These are phyloP conservation scores for Pangasius mekongensis DNA, from an alignment of 2,797 vertebrate genomes.

Conservation along the genomic window DNA sequence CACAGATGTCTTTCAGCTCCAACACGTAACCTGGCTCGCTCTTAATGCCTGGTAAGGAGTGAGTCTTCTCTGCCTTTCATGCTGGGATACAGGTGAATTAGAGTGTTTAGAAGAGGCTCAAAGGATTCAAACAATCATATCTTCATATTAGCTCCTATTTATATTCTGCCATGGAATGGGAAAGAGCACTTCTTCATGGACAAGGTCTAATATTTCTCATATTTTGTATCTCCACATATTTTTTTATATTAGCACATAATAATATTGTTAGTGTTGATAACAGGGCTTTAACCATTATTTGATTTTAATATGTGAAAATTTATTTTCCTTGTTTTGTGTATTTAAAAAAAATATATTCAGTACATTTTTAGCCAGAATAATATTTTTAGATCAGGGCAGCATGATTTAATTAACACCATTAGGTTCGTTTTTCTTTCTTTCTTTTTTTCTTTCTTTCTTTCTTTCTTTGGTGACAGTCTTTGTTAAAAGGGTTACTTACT, in stretches of 20 bases:
- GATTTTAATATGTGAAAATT: neutral
- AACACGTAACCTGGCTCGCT: conserved; percentile 45
- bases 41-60: conserved; percentile 60
- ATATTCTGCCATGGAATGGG: neutral
- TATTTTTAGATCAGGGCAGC: neutral
- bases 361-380: neutral
- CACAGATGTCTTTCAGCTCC: conserved; percentile 43
- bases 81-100: conserved; percentile 20
- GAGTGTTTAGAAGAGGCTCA: neutral
- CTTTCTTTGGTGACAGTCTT: neutral
- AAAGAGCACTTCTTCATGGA: neutral
- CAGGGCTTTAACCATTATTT: neutral
- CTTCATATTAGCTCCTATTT: neutral
- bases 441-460: neutral
- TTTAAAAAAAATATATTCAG: neutral
- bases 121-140: neutral
- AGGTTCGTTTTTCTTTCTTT: too few relatives aligned
- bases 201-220: neutral
- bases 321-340: neutral
- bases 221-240: neutral
- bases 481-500: neutral
- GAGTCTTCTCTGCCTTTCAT: conserved; percentile 4
- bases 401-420: neutral
- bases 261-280: neutral
- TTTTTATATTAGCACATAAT: neutral